Conservation (phyloP, 64 coral and sea anemone genomes). For the Orbicella faveolata region DNA sequence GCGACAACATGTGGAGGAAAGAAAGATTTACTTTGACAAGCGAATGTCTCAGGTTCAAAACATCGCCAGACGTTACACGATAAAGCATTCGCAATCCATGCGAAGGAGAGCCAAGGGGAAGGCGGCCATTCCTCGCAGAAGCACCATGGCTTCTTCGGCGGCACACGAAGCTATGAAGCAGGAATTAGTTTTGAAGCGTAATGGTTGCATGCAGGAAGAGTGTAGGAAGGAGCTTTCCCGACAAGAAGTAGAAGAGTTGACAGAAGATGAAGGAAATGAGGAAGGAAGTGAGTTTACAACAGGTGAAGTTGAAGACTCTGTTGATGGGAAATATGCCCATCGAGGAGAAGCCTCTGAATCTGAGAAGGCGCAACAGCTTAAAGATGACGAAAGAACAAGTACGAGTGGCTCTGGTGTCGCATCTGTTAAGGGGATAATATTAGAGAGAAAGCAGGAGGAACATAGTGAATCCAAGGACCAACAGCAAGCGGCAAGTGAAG, state of each 20-base stretch:
- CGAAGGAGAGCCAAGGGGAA: background rate
- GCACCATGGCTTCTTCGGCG: conserved; percentile 7
- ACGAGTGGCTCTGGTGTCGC: background rate
- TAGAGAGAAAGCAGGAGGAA: background rate
- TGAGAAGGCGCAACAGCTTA: background rate
- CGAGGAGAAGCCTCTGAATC: background rate
- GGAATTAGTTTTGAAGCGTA: background rate
- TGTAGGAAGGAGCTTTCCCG: background rate
- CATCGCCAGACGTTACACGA: background rate
- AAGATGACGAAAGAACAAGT: background rate
- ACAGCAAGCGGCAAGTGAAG: no score
- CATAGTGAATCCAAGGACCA: no score
- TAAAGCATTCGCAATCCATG: conserved; percentile 25
- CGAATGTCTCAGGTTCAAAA: conserved; percentile 1
- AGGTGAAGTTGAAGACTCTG: background rate
- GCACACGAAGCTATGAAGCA: background rate
- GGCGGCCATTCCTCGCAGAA: background rate
- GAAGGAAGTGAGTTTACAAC: no score
- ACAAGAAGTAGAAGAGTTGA: background rate
- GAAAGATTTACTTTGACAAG: background rate
- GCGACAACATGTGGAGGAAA: background rate
- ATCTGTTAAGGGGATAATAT: no score
- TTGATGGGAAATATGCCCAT: background rate
- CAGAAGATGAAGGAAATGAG: no score
- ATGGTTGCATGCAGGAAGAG: background rate